Evolutionary conservation across 1,140 invertebrate species (phyloP), one percentile per base, ranked within the genome.

Genomic region (Pachypeltis micranthus): DNA sequence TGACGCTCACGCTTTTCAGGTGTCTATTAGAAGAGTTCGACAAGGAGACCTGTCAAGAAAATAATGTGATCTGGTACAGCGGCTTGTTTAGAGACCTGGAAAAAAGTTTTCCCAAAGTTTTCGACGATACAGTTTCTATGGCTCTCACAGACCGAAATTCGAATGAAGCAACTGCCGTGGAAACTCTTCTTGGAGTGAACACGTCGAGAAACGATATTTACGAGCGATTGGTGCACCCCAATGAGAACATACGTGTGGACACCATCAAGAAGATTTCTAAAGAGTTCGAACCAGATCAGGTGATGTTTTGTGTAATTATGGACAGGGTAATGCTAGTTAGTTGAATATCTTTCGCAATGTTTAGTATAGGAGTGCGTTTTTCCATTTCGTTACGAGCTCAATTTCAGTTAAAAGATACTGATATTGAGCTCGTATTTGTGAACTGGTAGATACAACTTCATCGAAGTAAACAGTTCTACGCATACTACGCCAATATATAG

Each of bases 161-260:
- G 14, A 54, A 64, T 26, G 51, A 44, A 28, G 64, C 60, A 2
- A n/a, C 26, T 10, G 64, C 59, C 24, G 23, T 68, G 23, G 62
- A 65, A 34, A 55, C 61, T 39, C 62, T 67, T 24, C 57, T 68
- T 89, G 64, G 64, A 4, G 27, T 62, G 21, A 61, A 63, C 4
- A 58, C 27, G 0, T 61, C 55, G 44, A 65, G 19, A 1, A 74
- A 74, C 12, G 78, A 80, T 19, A 74, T 85, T 0, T 83, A 87
- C 63, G 79, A 85, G 69, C 83, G 83, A 56, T 71, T 89, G 1
- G 83, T 84, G 67, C 83, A 88, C 69, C 73, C 79, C 3, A 83
- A 79, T 70, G 67, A 82, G 0, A 72, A 80, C 59, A 76, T 84
- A 54, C 74, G 87, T 65, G 72, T 81, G 1, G 71, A 80, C 65